Base-by-base conservation (phyloP, 30 jellyfish, hydroid and myxozoan genomes). In the Catostylus mosaicus region DNA sequence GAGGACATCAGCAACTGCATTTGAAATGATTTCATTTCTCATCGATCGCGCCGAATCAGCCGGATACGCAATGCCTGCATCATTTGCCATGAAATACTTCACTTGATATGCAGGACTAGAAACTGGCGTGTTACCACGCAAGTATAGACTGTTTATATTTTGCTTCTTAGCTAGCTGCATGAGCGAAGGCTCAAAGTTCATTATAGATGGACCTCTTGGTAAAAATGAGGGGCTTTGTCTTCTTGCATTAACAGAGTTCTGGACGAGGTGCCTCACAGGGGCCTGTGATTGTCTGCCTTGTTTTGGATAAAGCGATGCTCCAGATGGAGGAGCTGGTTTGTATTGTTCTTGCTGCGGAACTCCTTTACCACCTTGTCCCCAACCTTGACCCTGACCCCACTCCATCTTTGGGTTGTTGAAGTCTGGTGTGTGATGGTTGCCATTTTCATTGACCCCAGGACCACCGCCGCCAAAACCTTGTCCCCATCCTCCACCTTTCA, bases 381-480 rank as follows among this genome's bases (percentile, higher is more conserved):
- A 85, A 2, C 95, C 95, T 50, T 73, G 84, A 1, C 95, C 95
- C 18, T 80, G 91, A 16, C 75, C 73, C 91, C 91, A 80, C 63
- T 80, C 79, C 84, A 36, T 52, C 2, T 75, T 50, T 18, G 75
- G 75, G 36, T 74, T 85, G 29, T 46, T 65, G 56, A 73, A 62
- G 61, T 85, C 95, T 0, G 88, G 90, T 2, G 84, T 73, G 36
- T 75, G 96, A 33, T 86, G 90, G 70, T 75, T 77, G 29, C 85
- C 82, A 6, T 62, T 63, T 38, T 64, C 68, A n/a, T 77, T 77
- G 0, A 62, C 90, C 23, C 93, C 86, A 1, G 90, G 90, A 2
- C 96, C 96, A 12, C 96, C 96, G 3, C 96, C 96, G 1, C 96
- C 90, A 24, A 56, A 64, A 0, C 96, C 96, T 61, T 77, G 90